Base-by-base conservation (phyloP, 2,113 vertebrate species). In the Ibidorhyncha struthersii region DNA sequence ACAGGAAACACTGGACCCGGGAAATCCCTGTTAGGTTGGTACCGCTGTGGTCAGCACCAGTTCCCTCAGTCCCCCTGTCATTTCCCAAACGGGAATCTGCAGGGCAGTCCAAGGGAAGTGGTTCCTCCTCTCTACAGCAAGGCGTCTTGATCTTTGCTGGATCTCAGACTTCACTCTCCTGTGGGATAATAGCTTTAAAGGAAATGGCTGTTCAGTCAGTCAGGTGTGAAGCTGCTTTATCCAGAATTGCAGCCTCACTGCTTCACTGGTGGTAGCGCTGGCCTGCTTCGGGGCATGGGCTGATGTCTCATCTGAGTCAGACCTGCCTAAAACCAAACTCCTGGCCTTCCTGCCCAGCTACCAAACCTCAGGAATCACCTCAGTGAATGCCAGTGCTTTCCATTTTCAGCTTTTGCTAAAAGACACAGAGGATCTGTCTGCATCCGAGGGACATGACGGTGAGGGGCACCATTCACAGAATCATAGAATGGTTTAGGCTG, bases 381-480 rank as follows among this genome's bases (percentile, higher is more conserved):
- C 10, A 1, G 4, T 17, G 45, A 78, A 52, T 17, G 25, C 25
- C 12, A 23, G 30, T 12, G 49, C 56, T 45, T 79, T 77, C 63
- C 13, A 5, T 14, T 41, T 56, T 50, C 34, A 65, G 32, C 43
- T 56, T 58, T 55, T 65, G 43, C 30, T 65, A 18, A 38, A 56
- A n/a, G n/a, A n/a, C 23, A 20, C 6, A 6, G 16, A 49, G n/a
- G 41, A 13, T n/a, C 3, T 20, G 14, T 30, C n/a, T 49, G 59
- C 50, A 49, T 49, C n/a, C n/a, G 30, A 63, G 49, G 12, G 40
- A 55, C 15, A 10, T 1, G 5, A 14, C 2, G 26, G 36, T 26
- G 53, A 52, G 41, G 7, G 38, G 32, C 50, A 50, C 36, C 1
- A 0, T n/a, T n/a, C n/a, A n/a, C n/a, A n/a, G n/a, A n/a, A n/a